Percentiles rank a stretch among this genome's conserved stretches.
Conservation (phyloP, 2,113 vertebrate species). For the Procavia capensis region DNA sequence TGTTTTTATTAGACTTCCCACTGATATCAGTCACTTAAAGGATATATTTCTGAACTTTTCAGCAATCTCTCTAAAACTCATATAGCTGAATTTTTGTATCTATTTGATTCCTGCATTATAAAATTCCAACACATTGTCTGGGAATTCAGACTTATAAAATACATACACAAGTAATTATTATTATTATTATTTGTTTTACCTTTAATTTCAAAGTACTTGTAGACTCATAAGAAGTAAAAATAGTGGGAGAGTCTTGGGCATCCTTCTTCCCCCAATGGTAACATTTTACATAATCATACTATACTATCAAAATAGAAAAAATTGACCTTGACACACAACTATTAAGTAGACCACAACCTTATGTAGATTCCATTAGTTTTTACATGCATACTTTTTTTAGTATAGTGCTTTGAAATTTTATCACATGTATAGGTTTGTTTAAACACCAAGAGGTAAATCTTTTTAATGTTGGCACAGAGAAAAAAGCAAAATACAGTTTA, state of each 20-base stretch:
- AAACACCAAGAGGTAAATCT: background rate
- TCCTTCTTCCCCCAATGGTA: background rate
- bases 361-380: background rate
- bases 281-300: background rate
- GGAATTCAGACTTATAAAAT: conserved; percentile 64
- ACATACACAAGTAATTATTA: background rate
- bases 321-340: background rate
- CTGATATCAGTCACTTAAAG: background rate
- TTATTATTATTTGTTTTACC: background rate
- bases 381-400: background rate
- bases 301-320: background rate
- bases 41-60: background rate
- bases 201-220: conserved; percentile 58
- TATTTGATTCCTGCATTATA: conserved; percentile 9
- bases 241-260: background rate
- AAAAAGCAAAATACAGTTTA: conserved; percentile 35
- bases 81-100: conserved; percentile 28
- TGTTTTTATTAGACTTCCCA: background rate
- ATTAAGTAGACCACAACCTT: background rate
- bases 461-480: conserved; percentile 36
- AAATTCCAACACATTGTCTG: conserved; percentile 52
- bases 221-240: conserved; percentile 47
- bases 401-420: background rate
- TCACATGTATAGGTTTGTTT: background rate
- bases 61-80: background rate